Evolutionary conservation across 2,113 vertebrate species (phyloP).

Genomic region (Micromys minutus): DNA sequence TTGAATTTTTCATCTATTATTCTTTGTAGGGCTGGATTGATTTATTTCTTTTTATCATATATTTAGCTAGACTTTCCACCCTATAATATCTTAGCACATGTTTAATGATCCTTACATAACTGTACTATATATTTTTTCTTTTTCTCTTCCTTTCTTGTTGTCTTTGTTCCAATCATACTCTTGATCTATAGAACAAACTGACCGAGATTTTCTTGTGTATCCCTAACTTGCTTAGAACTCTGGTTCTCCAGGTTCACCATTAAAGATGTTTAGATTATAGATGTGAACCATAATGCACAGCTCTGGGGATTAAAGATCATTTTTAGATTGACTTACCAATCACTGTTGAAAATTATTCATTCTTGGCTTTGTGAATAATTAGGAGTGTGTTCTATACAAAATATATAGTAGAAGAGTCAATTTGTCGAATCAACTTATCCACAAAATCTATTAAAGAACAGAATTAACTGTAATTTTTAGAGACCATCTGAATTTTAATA

Average conservation of each 20-base stretch:
- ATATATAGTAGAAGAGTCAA: not conserved
- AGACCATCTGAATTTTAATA: not conserved
- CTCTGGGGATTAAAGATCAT: not conserved
- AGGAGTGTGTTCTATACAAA: not conserved
- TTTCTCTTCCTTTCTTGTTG: no score
- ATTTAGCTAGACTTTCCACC: not conserved
- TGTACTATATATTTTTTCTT: not conserved
- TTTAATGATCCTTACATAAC: not conserved
- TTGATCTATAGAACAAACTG: not conserved
- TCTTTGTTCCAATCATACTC: not conserved
- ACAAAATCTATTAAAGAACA: not conserved
- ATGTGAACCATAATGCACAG: not conserved
- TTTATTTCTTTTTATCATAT: not conserved
- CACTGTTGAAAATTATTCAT: not conserved
- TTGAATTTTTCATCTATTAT: no score
- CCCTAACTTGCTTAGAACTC: not conserved
- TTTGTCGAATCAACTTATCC: not conserved
- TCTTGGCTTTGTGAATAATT: conserved; percentile 5
- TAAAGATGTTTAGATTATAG: not conserved
- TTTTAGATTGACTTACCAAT: not conserved
- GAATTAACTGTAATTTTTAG: not conserved
- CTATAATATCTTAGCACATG: not conserved
- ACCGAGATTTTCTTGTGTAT: not conserved
- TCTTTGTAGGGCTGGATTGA: no score
- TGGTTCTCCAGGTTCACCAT: not conserved